Percentiles rank a stretch among this genome's conserved stretches.
These are phyloP conservation scores for Eudyptes chrysolophus DNA, from an alignment of 2,113 vertebrate species.

Conservation along the genomic window DNA sequence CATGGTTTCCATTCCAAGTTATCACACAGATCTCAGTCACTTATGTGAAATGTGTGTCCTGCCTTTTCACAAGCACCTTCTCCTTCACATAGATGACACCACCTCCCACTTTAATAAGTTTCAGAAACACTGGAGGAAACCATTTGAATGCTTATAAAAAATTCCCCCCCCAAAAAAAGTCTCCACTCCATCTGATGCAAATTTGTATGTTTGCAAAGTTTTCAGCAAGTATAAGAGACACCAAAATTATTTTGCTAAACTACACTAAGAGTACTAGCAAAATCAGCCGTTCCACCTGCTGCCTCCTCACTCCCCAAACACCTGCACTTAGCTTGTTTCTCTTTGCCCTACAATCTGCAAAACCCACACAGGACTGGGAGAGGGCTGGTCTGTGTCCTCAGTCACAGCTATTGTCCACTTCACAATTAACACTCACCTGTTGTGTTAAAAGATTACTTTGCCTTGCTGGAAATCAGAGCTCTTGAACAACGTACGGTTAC, in stretches of 20 bases:
- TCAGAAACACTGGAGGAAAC: neutral
- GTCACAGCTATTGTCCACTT: neutral
- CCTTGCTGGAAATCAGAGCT: neutral
- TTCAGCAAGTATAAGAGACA: neutral
- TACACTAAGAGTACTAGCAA: neutral
- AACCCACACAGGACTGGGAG: neutral
- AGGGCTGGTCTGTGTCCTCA: neutral
- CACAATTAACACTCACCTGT: neutral
- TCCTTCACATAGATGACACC: neutral
- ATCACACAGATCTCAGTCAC: neutral
- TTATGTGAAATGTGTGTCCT: neutral
- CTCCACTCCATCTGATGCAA: neutral
- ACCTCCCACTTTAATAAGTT: neutral
- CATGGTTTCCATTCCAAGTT: neutral
- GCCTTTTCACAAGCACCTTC: neutral
- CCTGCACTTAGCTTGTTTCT: neutral
- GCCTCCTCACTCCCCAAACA: neutral
- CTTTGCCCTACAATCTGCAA: neutral
- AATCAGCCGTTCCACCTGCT: neutral
- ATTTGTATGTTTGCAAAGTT: neutral
- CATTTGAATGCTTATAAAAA: neutral
- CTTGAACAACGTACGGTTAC: neutral
- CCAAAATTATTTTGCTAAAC: neutral
- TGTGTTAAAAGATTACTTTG: neutral
- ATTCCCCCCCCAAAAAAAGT: rapidly evolving